Percentiles rank a stretch among this genome's conserved stretches.
Evolutionary conservation across 1,140 invertebrate species (phyloP).

Genomic region (Macrostomum lignano): DNA sequence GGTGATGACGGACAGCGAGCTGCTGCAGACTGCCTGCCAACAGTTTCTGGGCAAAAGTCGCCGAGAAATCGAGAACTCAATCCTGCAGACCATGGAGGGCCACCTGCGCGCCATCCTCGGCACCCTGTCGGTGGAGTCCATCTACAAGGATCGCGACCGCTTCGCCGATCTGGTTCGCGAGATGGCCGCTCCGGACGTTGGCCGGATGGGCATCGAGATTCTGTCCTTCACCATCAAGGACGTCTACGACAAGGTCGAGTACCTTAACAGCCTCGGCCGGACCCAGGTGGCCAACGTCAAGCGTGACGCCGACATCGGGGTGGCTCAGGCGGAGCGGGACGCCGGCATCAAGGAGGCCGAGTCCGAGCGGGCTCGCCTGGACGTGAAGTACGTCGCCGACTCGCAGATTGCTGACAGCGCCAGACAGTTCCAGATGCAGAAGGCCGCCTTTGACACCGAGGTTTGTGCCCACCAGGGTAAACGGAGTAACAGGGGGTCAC

Average conservation of each 20-base stretch:
- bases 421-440: constrained; percentile 65
- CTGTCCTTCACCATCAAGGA: constrained; percentile 78
- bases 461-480: constrained; percentile 74
- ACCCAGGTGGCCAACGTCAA: constrained; percentile 78
- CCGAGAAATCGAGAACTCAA: constrained; percentile 65
- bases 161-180: constrained; percentile 78
- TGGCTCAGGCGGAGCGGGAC: constrained; percentile 77
- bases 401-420: constrained; percentile 81
- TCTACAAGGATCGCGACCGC: constrained; percentile 81
- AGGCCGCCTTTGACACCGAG: constrained; percentile 79
- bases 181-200: constrained; percentile 79
- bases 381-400: constrained; percentile 75
- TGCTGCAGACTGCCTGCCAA: constrained; percentile 74
- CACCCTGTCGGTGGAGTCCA: constrained; percentile 72
- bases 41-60: constrained; percentile 77
- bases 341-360: constrained; percentile 78
- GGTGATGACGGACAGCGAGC: constrained; percentile 78
- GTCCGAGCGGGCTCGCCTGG: constrained; percentile 79
- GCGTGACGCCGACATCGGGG: constrained; percentile 71
- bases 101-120: constrained; percentile 76
- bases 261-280: constrained; percentile 67
- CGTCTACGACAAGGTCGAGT: constrained; percentile 78
- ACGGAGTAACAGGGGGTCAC: constrained; percentile 14
- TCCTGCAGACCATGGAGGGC: constrained; percentile 77
- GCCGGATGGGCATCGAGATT: constrained; percentile 91